Conservation (phyloP, 2,797 vertebrate species). For the Parauchenoglanis punctatus region DNA sequence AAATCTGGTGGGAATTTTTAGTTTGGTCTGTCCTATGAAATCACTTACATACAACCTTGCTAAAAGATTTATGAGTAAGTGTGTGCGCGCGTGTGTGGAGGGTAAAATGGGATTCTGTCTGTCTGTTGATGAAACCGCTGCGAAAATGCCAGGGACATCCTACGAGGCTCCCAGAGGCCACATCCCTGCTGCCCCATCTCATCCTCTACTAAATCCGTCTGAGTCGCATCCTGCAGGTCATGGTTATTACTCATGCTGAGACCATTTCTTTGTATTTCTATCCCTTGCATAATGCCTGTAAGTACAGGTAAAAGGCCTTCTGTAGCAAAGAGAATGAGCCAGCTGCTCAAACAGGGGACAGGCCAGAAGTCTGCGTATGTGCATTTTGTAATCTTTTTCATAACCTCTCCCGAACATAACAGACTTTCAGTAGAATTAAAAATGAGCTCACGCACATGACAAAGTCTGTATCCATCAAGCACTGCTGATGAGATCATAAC, state of each 20-base stretch:
- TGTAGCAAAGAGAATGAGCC: neutral
- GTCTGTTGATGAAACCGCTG: slow-evolving; percentile 49
- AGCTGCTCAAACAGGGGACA: slow-evolving; percentile 19
- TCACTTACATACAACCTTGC: neutral
- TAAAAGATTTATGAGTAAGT: neutral
- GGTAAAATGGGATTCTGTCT: slow-evolving; percentile 25
- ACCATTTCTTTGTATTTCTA: slow-evolving; percentile 49
- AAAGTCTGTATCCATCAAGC: slow-evolving; percentile 63
- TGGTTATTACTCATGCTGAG: slow-evolving; percentile 60
- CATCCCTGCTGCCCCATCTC: slow-evolving; percentile 61
- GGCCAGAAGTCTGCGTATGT: slow-evolving; percentile 11
- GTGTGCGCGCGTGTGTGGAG: neutral
- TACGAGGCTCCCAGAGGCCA: slow-evolving; percentile 52
- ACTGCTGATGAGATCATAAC: slow-evolving; percentile 62
- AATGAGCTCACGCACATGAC: slow-evolving; percentile 65
- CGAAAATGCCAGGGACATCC: slow-evolving; percentile 57
- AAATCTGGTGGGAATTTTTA: neutral
- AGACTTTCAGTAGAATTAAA: slow-evolving; percentile 55
- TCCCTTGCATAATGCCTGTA: slow-evolving; percentile 52
- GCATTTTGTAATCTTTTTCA: slow-evolving; percentile 54
- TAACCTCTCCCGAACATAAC: slow-evolving; percentile 48
- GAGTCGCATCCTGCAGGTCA: slow-evolving; percentile 47
- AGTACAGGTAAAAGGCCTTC: slow-evolving; percentile 26
- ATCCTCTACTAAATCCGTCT: slow-evolving; percentile 54
- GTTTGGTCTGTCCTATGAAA: neutral